These are phyloP conservation scores for Liparis tanakae DNA, from an alignment of 2,797 vertebrate genomes.

Conservation along the genomic window DNA sequence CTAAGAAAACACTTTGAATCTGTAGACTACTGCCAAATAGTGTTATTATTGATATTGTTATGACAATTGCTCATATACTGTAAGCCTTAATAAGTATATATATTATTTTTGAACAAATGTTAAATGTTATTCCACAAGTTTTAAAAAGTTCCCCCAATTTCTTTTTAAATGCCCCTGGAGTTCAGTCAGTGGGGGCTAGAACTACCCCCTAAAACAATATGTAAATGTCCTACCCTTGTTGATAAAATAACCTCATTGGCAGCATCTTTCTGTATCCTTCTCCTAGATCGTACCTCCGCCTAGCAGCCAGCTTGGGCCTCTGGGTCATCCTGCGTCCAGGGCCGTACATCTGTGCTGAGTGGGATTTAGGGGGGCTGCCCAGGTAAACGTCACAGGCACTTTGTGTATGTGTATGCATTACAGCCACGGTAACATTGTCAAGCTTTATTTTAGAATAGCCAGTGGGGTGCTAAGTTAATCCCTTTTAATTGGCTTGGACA, in stretches of 20 bases:
- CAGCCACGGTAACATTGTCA: not conserved
- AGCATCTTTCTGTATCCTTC: not conserved
- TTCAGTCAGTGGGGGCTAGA: too few relatives aligned
- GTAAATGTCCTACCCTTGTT: too few relatives aligned
- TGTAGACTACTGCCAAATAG: too few relatives aligned
- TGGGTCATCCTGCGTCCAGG: conserved; percentile 95
- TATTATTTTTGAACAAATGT: too few relatives aligned
- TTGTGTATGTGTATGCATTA: not conserved
- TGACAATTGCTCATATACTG: too few relatives aligned
- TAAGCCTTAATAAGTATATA: too few relatives aligned
- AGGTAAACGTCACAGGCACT: conserved; percentile 80
- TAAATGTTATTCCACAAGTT: too few relatives aligned
- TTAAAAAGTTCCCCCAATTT: too few relatives aligned
- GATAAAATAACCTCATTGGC: not conserved
- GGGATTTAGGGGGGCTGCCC: conserved; percentile 87
- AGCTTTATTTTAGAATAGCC: conserved; percentile 19
- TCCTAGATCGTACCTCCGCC: conserved; percentile 86
- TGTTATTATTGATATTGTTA: too few relatives aligned
- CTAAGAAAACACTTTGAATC: too few relatives aligned
- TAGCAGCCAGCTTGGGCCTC: conserved; percentile 86
- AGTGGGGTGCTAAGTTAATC: conserved; percentile 8
- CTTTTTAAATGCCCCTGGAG: too few relatives aligned
- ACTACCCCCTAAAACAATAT: too few relatives aligned
- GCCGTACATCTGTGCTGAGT: conserved; percentile 85
- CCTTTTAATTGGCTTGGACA: conserved; percentile 31